Base-by-base conservation (phyloP, 2,888 invertebrate species). In the Archips crataeganus region DNA sequence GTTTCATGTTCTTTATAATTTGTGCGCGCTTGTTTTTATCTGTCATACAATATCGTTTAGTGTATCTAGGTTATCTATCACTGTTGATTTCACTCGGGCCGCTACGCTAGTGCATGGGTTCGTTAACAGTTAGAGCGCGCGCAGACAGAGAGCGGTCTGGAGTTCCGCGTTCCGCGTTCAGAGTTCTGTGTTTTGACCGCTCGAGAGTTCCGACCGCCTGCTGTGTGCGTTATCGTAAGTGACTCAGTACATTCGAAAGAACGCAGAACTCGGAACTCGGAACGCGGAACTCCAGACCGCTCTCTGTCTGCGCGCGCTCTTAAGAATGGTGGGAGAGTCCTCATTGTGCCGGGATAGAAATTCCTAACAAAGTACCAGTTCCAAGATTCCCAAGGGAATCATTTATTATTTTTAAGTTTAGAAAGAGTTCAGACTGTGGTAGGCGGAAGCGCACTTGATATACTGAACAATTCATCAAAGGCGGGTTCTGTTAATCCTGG, bases 251-350 rank as follows among this genome's bases (percentile, higher is more conserved):
- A n/a, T n/a, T n/a, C n/a, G n/a, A n/a, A n/a, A n/a, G n/a, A n/a
- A n/a, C n/a, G n/a, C n/a, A n/a, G n/a, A n/a, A n/a, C n/a, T n/a
- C n/a, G n/a, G n/a, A n/a, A n/a, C n/a, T n/a, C n/a, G n/a, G n/a
- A n/a, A n/a, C n/a, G n/a, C n/a, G n/a, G n/a, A n/a, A n/a, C n/a
- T n/a, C n/a, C n/a, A n/a, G n/a, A n/a, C n/a, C n/a, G n/a, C n/a
- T n/a, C n/a, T n/a, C n/a, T n/a, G n/a, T n/a, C n/a, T n/a, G n/a
- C n/a, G n/a, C n/a, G n/a, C n/a, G n/a, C n/a, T n/a, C n/a, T n/a
- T n/a, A 54, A 54, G 32, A 68, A 68, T 59, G 32, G 59, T 69
- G 68, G 64, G 63, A 63, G 63, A 73, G 68, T 63, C 62, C 36
- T 72, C 59, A 73, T 73, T 59, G 68, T 59, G 49, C 51, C 51